These are phyloP conservation scores for Silurus glanis DNA, from an alignment of 2,113 vertebrate genomes.

Conservation along the genomic window DNA sequence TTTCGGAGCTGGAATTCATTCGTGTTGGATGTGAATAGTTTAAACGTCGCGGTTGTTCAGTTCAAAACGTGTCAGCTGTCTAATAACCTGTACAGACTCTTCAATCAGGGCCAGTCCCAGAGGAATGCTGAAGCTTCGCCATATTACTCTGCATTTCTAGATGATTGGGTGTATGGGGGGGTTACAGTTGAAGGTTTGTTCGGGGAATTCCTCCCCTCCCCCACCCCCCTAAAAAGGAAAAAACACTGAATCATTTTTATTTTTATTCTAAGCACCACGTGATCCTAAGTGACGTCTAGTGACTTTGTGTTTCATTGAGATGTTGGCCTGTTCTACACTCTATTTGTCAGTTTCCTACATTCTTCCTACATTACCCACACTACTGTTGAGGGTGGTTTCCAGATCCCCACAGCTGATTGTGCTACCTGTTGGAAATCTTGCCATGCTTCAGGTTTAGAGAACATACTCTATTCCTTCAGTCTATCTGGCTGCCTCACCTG, in stretches of 20 bases:
- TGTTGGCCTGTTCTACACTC: background rate
- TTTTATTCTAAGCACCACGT: background rate
- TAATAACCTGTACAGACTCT: background rate
- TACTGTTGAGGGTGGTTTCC: background rate
- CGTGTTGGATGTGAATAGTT: background rate
- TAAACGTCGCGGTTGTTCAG: background rate
- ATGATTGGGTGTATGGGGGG: background rate
- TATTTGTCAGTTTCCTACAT: background rate
- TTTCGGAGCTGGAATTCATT: background rate
- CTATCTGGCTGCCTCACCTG: background rate
- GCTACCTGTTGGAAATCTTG: background rate
- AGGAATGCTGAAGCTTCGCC: background rate
- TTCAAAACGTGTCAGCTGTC: background rate
- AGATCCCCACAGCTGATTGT: background rate
- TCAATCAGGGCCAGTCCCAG: background rate
- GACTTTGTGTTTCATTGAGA: background rate
- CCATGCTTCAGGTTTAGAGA: background rate
- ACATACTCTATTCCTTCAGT: background rate
- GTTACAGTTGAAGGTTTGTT: background rate
- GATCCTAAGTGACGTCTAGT: background rate
- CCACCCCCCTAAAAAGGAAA: background rate
- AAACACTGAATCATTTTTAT: background rate
- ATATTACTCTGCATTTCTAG: conserved; percentile 3
- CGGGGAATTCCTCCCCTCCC: background rate
- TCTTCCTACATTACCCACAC: background rate